phyloP scores from a whole-genome alignment of 2,888 invertebrate genomes.

The Sinelater perroti region DNA sequence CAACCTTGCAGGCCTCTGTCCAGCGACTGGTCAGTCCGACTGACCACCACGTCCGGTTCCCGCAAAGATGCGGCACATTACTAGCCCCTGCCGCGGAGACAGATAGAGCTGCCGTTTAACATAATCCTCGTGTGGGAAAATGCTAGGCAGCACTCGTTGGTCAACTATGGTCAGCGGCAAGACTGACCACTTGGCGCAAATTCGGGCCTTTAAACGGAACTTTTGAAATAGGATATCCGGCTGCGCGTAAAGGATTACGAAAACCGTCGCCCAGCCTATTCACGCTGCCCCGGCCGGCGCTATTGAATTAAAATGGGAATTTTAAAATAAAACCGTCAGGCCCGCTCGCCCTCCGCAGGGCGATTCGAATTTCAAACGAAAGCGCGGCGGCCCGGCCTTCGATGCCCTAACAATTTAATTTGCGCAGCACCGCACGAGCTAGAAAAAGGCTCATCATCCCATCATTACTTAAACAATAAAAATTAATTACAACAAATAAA shows the following conservation, averaged over 20 bases:
- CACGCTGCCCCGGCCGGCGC: too few species aligned
- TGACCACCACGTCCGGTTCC: slow-evolving; percentile 37
- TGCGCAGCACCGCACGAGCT: too few species aligned
- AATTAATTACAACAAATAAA: too few species aligned
- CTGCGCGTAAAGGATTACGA: slow-evolving; percentile 33
- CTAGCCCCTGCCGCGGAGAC: slow-evolving; percentile 31
- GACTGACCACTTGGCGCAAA: slow-evolving; percentile 38
- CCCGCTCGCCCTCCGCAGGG: too few species aligned
- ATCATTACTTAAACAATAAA: too few species aligned
- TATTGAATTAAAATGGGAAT: background rate
- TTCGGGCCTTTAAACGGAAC: slow-evolving; percentile 25
- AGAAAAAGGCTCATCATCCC: too few species aligned
- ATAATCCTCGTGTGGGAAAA: slow-evolving; percentile 42
- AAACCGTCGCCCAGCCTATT: slow-evolving; percentile 24
- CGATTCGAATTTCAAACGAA: too few species aligned
- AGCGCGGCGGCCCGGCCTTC: too few species aligned
- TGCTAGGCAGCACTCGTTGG: slow-evolving; percentile 34
- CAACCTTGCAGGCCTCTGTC: slow-evolving; percentile 33
- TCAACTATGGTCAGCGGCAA: slow-evolving; percentile 33
- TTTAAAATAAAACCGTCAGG: too few species aligned
- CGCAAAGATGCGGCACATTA: slow-evolving; percentile 30
- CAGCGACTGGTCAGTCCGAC: slow-evolving; percentile 36
- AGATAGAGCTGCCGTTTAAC: slow-evolving; percentile 39
- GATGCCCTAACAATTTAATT: too few species aligned
- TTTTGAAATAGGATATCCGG: slow-evolving; percentile 39